Percentiles rank a stretch among this genome's conserved stretches.
Evolutionary conservation across 2,888 invertebrate species (phyloP).

Genomic region (Strigamia crassipes): DNA sequence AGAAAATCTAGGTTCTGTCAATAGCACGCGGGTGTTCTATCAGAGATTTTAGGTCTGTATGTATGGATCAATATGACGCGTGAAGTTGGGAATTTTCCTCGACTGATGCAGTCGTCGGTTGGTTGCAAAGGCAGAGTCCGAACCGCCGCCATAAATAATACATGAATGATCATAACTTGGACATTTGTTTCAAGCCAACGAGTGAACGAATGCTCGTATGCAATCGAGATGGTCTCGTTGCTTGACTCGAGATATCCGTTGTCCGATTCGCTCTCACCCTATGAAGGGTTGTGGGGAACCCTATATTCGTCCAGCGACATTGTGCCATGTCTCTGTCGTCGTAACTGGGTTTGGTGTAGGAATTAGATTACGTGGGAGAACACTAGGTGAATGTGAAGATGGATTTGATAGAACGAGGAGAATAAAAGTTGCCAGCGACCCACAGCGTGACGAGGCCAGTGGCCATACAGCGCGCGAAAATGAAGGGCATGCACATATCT

Average conservation of each 20-base stretch:
- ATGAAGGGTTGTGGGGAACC: conserved; percentile 20
- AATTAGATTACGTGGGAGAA: conserved; percentile 21
- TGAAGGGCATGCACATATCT: conserved; percentile 11
- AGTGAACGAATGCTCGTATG: background rate
- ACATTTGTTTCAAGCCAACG: conserved; percentile 2
- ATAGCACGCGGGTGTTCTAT: too few species aligned
- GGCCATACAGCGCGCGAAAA: background rate
- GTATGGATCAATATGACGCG: background rate
- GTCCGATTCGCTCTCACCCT: conserved; percentile 11
- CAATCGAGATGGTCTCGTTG: conserved; percentile 1
- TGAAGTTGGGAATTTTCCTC: background rate
- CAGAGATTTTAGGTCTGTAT: too few species aligned
- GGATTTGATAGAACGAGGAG: conserved; percentile 1
- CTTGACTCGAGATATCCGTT: background rate
- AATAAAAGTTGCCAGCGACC: conserved; percentile 21
- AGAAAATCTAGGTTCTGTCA: too few species aligned
- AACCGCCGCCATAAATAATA: background rate
- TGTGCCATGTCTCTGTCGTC: background rate
- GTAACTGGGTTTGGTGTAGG: conserved; percentile 16
- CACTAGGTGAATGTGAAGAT: conserved; percentile 21
- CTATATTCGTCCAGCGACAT: conserved; percentile 11
- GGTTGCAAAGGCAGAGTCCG: background rate
- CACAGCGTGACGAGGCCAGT: conserved; percentile 21
- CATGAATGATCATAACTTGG: conserved; percentile 5
- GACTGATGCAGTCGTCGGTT: background rate